These are phyloP conservation scores for Rutpela maculata DNA, from an alignment of 2,888 invertebrate genomes.

Conservation along the genomic window DNA sequence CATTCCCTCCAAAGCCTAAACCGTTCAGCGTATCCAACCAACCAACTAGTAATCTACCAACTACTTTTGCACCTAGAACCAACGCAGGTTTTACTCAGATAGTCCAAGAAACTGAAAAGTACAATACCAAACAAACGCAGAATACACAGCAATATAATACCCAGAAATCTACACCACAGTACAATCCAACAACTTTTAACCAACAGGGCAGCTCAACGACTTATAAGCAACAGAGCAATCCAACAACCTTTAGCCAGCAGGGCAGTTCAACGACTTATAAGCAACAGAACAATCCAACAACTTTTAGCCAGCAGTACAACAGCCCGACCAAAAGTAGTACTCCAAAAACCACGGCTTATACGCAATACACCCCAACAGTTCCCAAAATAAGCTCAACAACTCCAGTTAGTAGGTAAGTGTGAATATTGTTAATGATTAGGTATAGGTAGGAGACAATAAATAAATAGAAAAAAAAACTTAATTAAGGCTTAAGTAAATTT, in stretches of 20 bases:
- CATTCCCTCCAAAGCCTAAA: constrained; percentile 67
- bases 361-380: constrained; percentile 73
- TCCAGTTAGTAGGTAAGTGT: constrained; percentile 56
- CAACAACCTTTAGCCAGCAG: constrained; percentile 33
- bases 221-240: constrained; percentile 58
- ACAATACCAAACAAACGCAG: constrained; percentile 54
- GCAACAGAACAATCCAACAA: too few species aligned
- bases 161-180: constrained; percentile 59
- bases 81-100: constrained; percentile 67
- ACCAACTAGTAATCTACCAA: constrained; percentile 61
- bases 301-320: too few species aligned
- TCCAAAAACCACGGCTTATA: constrained; percentile 63
- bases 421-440: background rate
- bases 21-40: constrained; percentile 58
- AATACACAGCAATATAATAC: constrained; percentile 50
- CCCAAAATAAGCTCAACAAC: constrained; percentile 70
- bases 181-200: constrained; percentile 41
- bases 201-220: constrained; percentile 26
- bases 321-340: too few species aligned
- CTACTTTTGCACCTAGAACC: constrained; percentile 69
- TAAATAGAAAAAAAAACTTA: too few species aligned
- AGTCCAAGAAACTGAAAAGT: constrained; percentile 61
- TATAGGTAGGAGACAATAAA: too few species aligned
- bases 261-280: constrained; percentile 34
- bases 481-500: too few species aligned